Base-by-base conservation (phyloP, 2,113 vertebrate species). In the Paratilapia polleni region DNA sequence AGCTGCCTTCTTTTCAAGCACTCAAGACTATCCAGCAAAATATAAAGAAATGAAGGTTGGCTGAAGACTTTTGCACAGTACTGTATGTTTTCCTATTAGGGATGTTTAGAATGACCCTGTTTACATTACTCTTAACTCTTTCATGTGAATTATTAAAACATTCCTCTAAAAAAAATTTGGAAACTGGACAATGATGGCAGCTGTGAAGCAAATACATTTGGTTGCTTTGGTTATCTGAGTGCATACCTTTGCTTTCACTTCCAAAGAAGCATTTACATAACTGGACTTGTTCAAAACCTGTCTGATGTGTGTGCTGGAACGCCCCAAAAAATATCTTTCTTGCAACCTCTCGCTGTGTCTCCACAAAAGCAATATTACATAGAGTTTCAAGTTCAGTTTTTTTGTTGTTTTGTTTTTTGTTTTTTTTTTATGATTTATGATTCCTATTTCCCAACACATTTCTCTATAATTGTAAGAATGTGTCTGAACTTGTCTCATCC, bases 401-500 rank as follows among this genome's bases (percentile, higher is more conserved):
- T n/a, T n/a, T n/a, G n/a, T n/a, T n/a, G n/a, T n/a, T n/a, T 31
- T 31, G 28, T 31, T 31, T 31, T 31, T 31, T 31, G 28, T 31
- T 31, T 3, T 31, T 31, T 31, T 31, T 36, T 36, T 1, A 13
- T 11, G 19, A 59, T 81, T 57, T 14, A 56, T n/a, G n/a, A 8
- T 73, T 54, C 43, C 43, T n/a, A 73, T 19, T 2, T 73, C 31
- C 11, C 6, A 54, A 28, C 17, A 54, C 8, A 3, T 34, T 38
- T 70, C 22, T 28, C 4, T 63, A n/a, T 62, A 1, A 59, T 20
- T 3, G 6, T 11, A 17, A 31, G 77, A 82, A 87, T 80, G 58
- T 64, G 15, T 28, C 74, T 43, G n/a, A 77, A 82, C 82, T 28
- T 77, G 79, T 52, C 56, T 24, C 24, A 57, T 54, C 38, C 7